phyloP scores from a whole-genome alignment of 2,113 vertebrate species.

The Mesembrinibis cayennensis region DNA sequence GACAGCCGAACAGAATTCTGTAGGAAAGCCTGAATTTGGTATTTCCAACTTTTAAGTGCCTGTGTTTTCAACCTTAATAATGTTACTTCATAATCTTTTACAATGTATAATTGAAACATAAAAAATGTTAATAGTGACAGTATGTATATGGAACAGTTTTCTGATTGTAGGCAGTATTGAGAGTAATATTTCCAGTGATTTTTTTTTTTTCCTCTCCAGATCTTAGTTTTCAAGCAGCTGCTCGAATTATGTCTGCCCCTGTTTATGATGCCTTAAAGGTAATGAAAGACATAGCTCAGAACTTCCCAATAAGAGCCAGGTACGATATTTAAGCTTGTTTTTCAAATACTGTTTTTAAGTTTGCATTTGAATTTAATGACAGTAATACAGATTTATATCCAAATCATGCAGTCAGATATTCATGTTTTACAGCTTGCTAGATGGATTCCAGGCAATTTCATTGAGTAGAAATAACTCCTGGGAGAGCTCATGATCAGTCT shows the following conservation, averaged over 20 bases:
- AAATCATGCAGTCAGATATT: background rate
- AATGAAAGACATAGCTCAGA: conserved; percentile 92
- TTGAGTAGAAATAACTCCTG: background rate
- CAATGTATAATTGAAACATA: background rate
- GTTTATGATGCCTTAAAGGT: conserved; percentile 89
- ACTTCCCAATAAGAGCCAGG: conserved; percentile 96
- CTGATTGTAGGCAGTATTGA: background rate
- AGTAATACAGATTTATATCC: background rate
- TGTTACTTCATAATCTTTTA: background rate
- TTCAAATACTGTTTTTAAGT: background rate
- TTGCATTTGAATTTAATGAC: background rate
- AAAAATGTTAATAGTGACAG: background rate
- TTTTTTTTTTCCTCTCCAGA: conserved; percentile 71
- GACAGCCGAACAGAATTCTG: background rate
- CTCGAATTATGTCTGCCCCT: conserved; percentile 84
- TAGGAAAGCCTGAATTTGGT: background rate
- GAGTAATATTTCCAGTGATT: background rate
- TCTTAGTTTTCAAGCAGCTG: conserved; percentile 94
- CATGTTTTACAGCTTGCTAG: background rate
- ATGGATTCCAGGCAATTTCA: background rate
- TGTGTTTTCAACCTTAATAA: background rate
- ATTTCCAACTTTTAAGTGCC: background rate
- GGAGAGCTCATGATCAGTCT: background rate
- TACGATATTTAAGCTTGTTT: conserved; percentile 60
- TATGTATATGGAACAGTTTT: background rate